Base-by-base conservation (phyloP, 2,888 invertebrate species). In the Hydriomena furcata region DNA sequence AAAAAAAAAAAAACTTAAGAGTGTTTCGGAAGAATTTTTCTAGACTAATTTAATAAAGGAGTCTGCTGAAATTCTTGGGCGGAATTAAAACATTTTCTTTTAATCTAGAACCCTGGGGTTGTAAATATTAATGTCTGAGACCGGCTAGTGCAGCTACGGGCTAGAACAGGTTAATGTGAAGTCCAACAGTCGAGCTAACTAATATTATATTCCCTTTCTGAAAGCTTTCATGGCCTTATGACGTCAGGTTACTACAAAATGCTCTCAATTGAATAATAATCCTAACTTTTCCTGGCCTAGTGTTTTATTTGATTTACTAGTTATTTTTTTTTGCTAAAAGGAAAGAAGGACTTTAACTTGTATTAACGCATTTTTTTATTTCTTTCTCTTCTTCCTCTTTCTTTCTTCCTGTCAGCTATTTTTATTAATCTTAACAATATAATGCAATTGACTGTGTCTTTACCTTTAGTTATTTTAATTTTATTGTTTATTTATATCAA, bases 1-100 rank as follows among this genome's bases (percentile, higher is more conserved):
- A 68, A 65, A 62, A 60, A 66, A 68, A 71, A 67, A 36, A 66
- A 63, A 62, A 48, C 52, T 52, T 58, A 61, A 63, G 70, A 65
- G 59, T 58, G 60, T 64, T 63, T 52, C 58, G 55, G 51, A 64
- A 57, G 64, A 65, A 60, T 63, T 62, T 63, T 62, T 65, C 55
- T 56, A 63, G 57, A 58, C 56, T 55, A 53, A 58, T 55, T 61
- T 58, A 62, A 58, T 56, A 60, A 48, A 51, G 43, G 50, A 50
- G 46, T 47, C 31, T 24, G 57, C 47, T 60, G 52, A 56, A 59
- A 58, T 56, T 61, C 45, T 38, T 52, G 28, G 27, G 17, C 27
- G 37, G 53, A 58, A 52, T 58, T 56, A 48, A 28, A 55, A 41
- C 52, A 52, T 54, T 47, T 51, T 42, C 37, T 44, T 52, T 46